Conservation (phyloP, 2,888 invertebrate species). For the Andrena camellia region DNA sequence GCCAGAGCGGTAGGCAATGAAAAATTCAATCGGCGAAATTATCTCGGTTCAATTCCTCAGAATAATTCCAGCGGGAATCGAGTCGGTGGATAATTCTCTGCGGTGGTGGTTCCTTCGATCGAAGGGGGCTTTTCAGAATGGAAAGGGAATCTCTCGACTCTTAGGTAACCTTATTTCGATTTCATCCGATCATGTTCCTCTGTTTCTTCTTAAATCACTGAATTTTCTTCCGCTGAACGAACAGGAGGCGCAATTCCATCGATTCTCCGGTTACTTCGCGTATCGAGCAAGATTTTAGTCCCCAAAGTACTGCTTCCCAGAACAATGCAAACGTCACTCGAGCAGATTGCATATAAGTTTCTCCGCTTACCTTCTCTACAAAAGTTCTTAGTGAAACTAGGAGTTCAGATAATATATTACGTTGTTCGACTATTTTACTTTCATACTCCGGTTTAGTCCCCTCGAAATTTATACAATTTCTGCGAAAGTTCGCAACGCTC, state of each 20-base stretch:
- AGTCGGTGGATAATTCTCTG: conserved; percentile 49
- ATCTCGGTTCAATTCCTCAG: conserved; percentile 54
- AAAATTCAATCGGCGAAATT: conserved; percentile 66
- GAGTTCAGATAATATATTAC: neutral
- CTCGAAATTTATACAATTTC: neutral
- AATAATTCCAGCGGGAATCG: conserved; percentile 53
- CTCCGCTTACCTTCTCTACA: neutral
- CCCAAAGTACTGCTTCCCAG: neutral
- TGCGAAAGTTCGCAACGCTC: neutral
- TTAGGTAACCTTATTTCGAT: neutral
- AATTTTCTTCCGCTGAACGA: neutral
- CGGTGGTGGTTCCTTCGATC: conserved; percentile 28
- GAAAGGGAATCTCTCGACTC: conserved; percentile 13
- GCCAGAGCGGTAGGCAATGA: conserved; percentile 46
- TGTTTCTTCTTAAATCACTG: too few relatives aligned
- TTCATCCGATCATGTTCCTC: neutral
- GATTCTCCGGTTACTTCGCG: neutral
- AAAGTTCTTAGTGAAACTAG: neutral
- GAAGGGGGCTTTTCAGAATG: conserved; percentile 13
- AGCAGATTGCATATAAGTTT: neutral
- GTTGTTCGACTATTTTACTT: neutral
- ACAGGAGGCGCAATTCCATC: neutral
- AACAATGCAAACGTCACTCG: neutral
- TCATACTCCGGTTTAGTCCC: neutral
- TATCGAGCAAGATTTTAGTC: neutral